Base-by-base conservation (phyloP, 2,888 invertebrate species). In the Lycia hirtaria region DNA sequence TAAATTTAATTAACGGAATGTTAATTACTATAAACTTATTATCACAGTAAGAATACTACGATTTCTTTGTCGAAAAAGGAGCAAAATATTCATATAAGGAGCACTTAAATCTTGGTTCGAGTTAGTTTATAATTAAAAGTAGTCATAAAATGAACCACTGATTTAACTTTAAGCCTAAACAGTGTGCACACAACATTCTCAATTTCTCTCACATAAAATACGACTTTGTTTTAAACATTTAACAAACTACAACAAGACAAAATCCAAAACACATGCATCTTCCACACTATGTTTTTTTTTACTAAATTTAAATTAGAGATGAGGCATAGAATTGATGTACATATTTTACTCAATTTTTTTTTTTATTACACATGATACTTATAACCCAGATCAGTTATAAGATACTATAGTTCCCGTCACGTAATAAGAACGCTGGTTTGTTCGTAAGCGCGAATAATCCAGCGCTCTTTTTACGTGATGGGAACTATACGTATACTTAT, bases 1-100 rank as follows among this genome's bases (percentile, higher is more conserved):
- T 33, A 15, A 28, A 47, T 4, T 47, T 35, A 35, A n/a, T 0
- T 1, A 30, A 32, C 2, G 12, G 1, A 41, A 28, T 28, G 7
- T 9, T 41, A 17, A 26, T 3, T n/a, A 14, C 5, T 15, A 4
- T 33, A n/a, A 37, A 24, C 38, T 22, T 43, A 49, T 35, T 49
- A 38, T 43, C 37, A 43, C 43, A 51, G 44, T 24, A n/a, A 24
- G 22, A n/a, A 33, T 40, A 20, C 28, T 38, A 37, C 26, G 5
- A 45, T 17, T 37, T 47, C 9, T 49, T 24, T 40, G 35, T 41
- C 26, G 43, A 44, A 50, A 47, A 55, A 55, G 41, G 40, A 22
- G 60, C 66, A 20, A 33, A 33, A 45, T 14, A n/a, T n/a, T n/a
- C n/a, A 19, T 40, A 22, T 35, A 26, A 14, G n/a, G n/a, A 41